Conservation (phyloP, 2,797 vertebrate genomes). For the Lophura swinhoii region DNA sequence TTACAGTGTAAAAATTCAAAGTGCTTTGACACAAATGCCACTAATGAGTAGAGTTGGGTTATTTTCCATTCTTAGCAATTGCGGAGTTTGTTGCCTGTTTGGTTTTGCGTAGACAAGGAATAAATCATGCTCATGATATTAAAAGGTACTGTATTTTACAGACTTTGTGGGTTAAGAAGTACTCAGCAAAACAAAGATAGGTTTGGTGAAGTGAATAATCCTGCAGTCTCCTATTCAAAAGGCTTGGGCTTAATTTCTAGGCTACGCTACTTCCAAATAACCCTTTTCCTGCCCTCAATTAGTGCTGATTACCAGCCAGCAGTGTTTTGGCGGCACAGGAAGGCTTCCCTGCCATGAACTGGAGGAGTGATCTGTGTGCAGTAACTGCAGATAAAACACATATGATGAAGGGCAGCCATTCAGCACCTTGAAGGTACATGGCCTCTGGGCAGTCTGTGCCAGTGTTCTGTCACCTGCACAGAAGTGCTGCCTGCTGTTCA, state of each 20-base stretch:
- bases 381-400: not conserved
- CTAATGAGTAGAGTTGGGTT: not conserved
- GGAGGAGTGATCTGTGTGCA: not conserved
- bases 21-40: accelerated
- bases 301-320: not conserved
- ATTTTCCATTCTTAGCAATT: not conserved
- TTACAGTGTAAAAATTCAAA: not conserved
- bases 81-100: not conserved
- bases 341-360: not conserved
- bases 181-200: not conserved
- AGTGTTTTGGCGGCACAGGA: not conserved
- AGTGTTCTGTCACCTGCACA: not conserved
- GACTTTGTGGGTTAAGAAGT: not conserved
- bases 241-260: not conserved
- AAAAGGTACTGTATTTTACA: not conserved
- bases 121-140: not conserved
- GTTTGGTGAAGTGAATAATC: not conserved
- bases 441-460: not conserved
- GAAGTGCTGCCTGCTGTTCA: not conserved
- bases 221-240: not conserved
- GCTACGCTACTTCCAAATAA: not conserved
- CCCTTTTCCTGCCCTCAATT: not conserved
- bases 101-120: not conserved
- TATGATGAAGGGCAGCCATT: not conserved
- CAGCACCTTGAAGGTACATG: not conserved